Conservation (phyloP, 53 echinoderm and acorn worm genomes). For the Luidia sarsii region DNA sequence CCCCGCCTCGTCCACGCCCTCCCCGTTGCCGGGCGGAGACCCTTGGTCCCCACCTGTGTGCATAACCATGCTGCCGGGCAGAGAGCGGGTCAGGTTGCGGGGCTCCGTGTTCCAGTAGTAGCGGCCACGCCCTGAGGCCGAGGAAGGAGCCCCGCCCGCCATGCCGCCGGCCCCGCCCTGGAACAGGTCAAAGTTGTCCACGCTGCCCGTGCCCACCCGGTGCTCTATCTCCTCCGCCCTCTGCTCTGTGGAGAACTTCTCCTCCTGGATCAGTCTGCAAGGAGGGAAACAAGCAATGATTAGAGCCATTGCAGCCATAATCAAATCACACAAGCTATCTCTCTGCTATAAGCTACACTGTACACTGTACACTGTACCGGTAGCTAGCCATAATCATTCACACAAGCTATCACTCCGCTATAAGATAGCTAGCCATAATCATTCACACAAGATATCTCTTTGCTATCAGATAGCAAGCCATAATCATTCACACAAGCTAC, state of each 20-base stretch:
- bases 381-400: too few relatives aligned
- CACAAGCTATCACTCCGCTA: too few relatives aligned
- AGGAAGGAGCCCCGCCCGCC: too few relatives aligned
- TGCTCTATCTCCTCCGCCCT: slow-evolving; percentile 93
- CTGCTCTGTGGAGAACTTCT: slow-evolving; percentile 92
- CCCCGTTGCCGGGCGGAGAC: slow-evolving; percentile 89
- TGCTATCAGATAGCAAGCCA: too few relatives aligned
- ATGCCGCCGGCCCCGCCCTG: slow-evolving; percentile 45
- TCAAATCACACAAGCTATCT: too few relatives aligned
- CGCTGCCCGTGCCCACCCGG: slow-evolving; percentile 83
- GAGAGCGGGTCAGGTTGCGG: slow-evolving; percentile 78
- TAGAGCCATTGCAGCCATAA: background rate
- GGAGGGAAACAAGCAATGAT: background rate
- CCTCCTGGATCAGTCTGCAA: slow-evolving; percentile 89
- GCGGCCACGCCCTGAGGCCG: slow-evolving; percentile 40
- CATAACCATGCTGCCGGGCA: slow-evolving; percentile 97
- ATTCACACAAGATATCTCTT: too few relatives aligned
- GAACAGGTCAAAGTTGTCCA: slow-evolving; percentile 95
- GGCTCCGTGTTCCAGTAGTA: slow-evolving; percentile 89
- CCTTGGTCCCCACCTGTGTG: slow-evolving; percentile 67
- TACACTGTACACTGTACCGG: too few relatives aligned
- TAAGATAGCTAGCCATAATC: too few relatives aligned
- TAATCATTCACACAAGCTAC: too few relatives aligned
- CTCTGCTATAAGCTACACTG: too few relatives aligned
- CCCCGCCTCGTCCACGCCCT: slow-evolving; percentile 69